phyloP scores from a whole-genome alignment of 2,797 vertebrate species.

The Natrix natrix region DNA sequence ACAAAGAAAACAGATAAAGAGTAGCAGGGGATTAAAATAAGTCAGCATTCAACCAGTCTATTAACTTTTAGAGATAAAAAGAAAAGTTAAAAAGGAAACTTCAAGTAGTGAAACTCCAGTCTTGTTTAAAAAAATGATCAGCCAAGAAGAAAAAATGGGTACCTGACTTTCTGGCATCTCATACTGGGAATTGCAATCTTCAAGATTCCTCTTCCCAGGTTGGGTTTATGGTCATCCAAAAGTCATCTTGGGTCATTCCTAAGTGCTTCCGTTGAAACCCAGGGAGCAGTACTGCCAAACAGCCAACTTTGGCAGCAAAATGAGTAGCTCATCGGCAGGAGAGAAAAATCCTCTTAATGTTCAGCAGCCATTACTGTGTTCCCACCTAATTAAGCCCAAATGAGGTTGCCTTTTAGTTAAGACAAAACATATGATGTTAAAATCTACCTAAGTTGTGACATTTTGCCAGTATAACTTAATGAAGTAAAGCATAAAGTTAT shows the following conservation, averaged over 20 bases:
- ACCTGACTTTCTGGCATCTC: background rate
- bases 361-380: background rate
- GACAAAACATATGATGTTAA: background rate
- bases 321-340: background rate
- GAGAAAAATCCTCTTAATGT: background rate
- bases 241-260: background rate
- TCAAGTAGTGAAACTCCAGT: background rate
- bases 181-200: background rate
- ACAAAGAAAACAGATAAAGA: background rate
- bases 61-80: background rate
- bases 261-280: background rate
- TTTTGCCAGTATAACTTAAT: constrained; percentile 7
- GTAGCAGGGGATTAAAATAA: background rate
- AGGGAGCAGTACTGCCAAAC: background rate
- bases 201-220: background rate
- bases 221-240: background rate
- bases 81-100: background rate
- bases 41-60: background rate
- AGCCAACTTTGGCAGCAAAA: background rate
- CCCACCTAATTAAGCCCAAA: background rate
- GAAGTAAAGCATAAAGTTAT: background rate
- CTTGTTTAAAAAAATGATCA: background rate
- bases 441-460: background rate
- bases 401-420: background rate
- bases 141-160: background rate